phyloP scores from a whole-genome alignment of 2,113 vertebrate genomes.

The Pedionomus torquatus region DNA sequence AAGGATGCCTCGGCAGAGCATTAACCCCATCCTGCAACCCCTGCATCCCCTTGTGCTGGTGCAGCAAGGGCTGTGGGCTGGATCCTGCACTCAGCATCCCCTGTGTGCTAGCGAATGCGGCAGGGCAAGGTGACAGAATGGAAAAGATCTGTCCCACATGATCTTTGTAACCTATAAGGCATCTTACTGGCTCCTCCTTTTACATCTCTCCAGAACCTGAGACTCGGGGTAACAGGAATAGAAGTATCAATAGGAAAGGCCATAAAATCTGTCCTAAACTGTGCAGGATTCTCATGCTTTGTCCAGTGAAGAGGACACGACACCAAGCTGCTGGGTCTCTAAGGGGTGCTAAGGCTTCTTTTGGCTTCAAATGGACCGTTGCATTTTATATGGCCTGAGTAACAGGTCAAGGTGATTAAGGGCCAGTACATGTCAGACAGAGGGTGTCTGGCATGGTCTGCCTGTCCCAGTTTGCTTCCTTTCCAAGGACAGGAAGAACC shows the following conservation, averaged over 20 bases:
- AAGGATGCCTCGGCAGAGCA: slow-evolving; percentile 23
- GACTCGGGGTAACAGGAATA: not conserved
- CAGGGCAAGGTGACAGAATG: not conserved
- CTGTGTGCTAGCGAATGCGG: accelerated
- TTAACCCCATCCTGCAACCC: slow-evolving; percentile 15
- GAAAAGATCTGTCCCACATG: not conserved
- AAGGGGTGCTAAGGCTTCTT: not conserved
- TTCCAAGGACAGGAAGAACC: not conserved
- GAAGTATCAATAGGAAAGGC: not conserved
- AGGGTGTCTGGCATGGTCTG: not conserved
- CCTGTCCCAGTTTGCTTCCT: not conserved
- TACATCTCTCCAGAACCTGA: not conserved
- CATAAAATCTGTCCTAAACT: not conserved
- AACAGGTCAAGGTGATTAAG: not conserved
- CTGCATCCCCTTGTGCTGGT: not conserved
- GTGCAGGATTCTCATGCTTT: not conserved
- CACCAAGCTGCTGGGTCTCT: not conserved
- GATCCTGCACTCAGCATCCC: not conserved
- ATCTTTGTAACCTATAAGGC: not conserved
- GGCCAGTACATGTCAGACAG: not conserved
- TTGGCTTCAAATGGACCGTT: not conserved
- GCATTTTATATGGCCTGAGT: not conserved
- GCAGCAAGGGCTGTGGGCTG: not conserved
- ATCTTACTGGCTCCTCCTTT: not conserved
- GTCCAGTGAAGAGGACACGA: too few relatives aligned